Evolutionary conservation across 2,113 vertebrate genomes (phyloP), one percentile per base, ranked within the genome.

Genomic region (Dendrocopos noguchii): DNA sequence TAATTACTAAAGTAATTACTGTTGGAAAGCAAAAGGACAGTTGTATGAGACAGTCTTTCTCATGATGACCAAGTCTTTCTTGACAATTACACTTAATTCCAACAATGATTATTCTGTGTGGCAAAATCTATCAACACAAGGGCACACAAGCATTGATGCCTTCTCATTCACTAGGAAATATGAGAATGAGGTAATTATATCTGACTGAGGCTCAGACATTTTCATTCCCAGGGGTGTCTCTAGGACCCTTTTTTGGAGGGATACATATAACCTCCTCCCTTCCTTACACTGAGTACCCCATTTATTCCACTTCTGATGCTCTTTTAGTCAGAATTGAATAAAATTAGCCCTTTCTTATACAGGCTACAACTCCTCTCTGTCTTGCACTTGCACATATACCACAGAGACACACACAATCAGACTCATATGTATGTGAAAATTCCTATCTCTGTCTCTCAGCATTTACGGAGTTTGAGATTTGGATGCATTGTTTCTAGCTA

Each of bases 1-100:
- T 98, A 98, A 98, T 98, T 98, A 97, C 96, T 97, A 71, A 97
- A 97, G 97, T 98, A 98, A 98, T 98, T 98, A 97, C 97, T 96
- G 97, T 96, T 97, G 95, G 96, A 97, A 97, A 98, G 98, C 97
- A 97, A 97, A 97, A 97, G 97, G 97, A 98, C 97, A 97, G 96
- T 97, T 94, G 95, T 96, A 97, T 57, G 88, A 97, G 96, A 93
- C 88, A 79, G 95, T 91, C 97, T 97, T 91, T 96, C 96, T 96
- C 85, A 95, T 93, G 97, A 97, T 97, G 98, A 97, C 98, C 97
- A 97, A 97, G 97, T 94, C 97, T 96, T 98, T 96, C 98, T 96
- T 97, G 97, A 98, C 97, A 97, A 97, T 97, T 95, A 96, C 68
- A 95, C 96, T 97, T 95, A 97, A 97, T 97, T 97, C 97, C 94